Evolutionary conservation across 2,797 vertebrate species (phyloP).

Genomic region (Tadarida brasiliensis): DNA sequence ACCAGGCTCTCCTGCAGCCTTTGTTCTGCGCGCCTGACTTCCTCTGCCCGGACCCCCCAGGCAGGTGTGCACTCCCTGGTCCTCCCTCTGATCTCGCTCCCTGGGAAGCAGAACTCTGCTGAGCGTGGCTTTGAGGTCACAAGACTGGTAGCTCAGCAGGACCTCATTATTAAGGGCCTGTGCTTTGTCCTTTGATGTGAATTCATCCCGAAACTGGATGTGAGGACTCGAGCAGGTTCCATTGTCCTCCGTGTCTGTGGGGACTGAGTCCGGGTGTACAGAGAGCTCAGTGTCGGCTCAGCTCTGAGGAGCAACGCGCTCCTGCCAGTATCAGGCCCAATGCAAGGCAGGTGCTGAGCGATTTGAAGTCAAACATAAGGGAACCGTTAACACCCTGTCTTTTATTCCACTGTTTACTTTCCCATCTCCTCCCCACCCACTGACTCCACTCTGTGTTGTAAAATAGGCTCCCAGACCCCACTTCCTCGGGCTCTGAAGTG

Average conservation of each 20-base stretch:
- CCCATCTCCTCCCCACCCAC: background rate
- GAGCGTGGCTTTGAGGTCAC: constrained; percentile 39
- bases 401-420: background rate
- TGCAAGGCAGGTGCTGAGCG: background rate
- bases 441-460: background rate
- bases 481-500: background rate
- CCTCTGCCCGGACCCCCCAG: background rate
- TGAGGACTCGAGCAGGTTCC: constrained; percentile 29
- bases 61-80: background rate
- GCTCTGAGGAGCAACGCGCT: background rate
- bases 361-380: background rate
- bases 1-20: accelerated
- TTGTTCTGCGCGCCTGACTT: background rate
- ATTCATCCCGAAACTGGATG: constrained; percentile 52
- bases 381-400: background rate
- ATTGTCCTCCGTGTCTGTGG: background rate
- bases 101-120: constrained; percentile 30
- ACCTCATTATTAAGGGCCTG: constrained; percentile 49
- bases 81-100: constrained; percentile 57
- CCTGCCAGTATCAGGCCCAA: background rate
- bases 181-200: constrained; percentile 54
- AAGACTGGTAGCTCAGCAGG: constrained; percentile 57
- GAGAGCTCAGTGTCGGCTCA: background rate
- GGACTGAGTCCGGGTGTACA: background rate
- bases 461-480: background rate